Conservation (phyloP, 2,113 vertebrate genomes). For the Mus musculus region DNA sequence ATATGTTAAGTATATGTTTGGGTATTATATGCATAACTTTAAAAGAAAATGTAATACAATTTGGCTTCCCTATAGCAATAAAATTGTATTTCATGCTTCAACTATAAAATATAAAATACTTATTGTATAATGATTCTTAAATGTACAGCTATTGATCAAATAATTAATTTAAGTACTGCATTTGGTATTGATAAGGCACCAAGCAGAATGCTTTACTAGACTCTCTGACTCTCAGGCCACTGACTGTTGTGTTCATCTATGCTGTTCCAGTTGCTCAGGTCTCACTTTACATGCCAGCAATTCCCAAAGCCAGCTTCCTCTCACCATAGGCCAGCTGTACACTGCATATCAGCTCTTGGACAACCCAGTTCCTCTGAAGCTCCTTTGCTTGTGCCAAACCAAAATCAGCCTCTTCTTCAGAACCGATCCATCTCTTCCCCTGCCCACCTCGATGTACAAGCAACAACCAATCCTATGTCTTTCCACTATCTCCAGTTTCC, state of each 20-base stretch:
- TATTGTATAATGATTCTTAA: conserved; percentile 39
- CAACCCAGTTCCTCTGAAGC: background rate
- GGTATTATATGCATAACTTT: conserved; percentile 33
- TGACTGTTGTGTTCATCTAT: background rate
- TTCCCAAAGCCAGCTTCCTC: background rate
- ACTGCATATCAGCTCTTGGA: background rate
- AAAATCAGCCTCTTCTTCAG: background rate
- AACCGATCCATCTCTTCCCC: background rate
- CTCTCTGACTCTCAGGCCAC: background rate
- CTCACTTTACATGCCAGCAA: background rate
- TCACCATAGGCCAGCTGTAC: background rate
- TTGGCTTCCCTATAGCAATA: conserved; percentile 13
- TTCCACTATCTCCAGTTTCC: background rate
- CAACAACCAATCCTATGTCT: background rate
- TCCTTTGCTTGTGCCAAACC: background rate
- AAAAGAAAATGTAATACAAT: conserved; percentile 36
- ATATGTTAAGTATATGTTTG: background rate
- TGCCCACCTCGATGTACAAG: background rate
- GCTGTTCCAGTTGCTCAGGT: background rate
- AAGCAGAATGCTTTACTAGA: background rate
- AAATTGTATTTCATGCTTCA: conserved; percentile 41
- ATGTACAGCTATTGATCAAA: conserved; percentile 42
- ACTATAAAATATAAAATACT: conserved; percentile 55
- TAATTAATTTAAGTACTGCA: conserved; percentile 26
- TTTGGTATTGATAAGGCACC: background rate